Conservation (phyloP, 1,140 invertebrate species). For the Drosophila persimilis region DNA sequence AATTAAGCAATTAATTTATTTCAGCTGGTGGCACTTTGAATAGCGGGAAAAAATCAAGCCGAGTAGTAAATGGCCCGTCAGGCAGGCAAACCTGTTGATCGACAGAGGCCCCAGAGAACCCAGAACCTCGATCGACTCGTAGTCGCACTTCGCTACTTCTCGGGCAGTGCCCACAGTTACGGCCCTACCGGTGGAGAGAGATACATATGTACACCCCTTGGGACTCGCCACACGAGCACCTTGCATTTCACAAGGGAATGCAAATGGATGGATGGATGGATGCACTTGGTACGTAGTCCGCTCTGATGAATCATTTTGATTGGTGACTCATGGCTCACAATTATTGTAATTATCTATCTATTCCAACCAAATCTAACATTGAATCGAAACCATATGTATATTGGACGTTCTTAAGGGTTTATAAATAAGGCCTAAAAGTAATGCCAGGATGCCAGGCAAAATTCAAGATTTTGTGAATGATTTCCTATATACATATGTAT, state of each 20-base stretch:
- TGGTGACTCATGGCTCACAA: slow-evolving; percentile 26
- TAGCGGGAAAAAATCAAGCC: slow-evolving; percentile 66
- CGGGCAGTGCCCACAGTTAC: too few species aligned
- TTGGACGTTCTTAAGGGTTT: too few species aligned
- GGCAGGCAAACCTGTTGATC: slow-evolving; percentile 71
- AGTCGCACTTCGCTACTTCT: too few species aligned
- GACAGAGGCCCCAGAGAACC: slow-evolving; percentile 28
- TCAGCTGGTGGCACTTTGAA: slow-evolving; percentile 57
- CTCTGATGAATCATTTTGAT: slow-evolving; percentile 29
- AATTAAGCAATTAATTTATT: slow-evolving; percentile 81
- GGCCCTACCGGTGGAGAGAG: background rate
- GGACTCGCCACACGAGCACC: slow-evolving; percentile 3
- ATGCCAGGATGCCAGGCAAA: too few species aligned
- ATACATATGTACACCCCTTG: slow-evolving; percentile 12
- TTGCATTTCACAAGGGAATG: slow-evolving; percentile 32
- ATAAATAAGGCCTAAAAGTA: background rate
- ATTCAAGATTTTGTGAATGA: too few species aligned
- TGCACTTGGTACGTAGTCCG: slow-evolving; percentile 12
- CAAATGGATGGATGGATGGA: slow-evolving; percentile 49
- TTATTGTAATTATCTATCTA: background rate
- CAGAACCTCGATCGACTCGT: slow-evolving; percentile 32
- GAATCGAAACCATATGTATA: background rate
- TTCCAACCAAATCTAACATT: slow-evolving; percentile 1
- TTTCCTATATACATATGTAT: too few species aligned
- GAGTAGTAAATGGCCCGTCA: slow-evolving; percentile 41